phyloP scores from a whole-genome alignment of 2,888 invertebrate genomes.

The Synergus umbraculus region DNA sequence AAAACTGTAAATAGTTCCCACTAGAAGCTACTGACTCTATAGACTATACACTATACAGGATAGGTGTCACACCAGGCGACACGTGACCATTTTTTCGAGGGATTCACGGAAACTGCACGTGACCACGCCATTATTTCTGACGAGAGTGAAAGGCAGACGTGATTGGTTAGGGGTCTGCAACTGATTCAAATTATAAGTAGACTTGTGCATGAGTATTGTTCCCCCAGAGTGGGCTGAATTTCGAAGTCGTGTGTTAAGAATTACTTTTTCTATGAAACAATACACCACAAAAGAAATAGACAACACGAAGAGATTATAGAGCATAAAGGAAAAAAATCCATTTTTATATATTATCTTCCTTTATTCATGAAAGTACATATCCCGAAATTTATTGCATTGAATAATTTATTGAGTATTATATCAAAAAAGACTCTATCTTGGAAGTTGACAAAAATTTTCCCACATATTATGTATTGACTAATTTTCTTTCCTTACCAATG shows the following conservation, averaged over 20 bases:
- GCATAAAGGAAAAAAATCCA: constrained; percentile 14
- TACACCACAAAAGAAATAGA: constrained; percentile 34
- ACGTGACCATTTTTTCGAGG: constrained; percentile 36
- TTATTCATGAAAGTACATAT: background rate
- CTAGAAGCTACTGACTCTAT: background rate
- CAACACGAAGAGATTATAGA: constrained; percentile 20
- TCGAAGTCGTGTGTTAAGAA: constrained; percentile 38
- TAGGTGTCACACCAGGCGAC: constrained; percentile 25
- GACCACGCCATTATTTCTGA: constrained; percentile 36
- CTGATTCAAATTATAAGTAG: constrained; percentile 37
- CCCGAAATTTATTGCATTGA: background rate
- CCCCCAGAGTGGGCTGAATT: constrained; percentile 36
- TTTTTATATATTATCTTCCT: background rate
- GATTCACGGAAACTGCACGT: constrained; percentile 39
- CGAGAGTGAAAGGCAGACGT: constrained; percentile 17
- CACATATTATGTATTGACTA: background rate
- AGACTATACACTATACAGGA: background rate
- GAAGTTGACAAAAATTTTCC: background rate
- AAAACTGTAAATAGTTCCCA: constrained; percentile 25
- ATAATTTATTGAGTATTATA: constrained; percentile 4
- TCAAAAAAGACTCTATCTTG: background rate
- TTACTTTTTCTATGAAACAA: constrained; percentile 23
- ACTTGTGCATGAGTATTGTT: constrained; percentile 31
- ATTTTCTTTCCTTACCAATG: too few species aligned
- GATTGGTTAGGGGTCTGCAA: constrained; percentile 14